A percentile compares a stretch with the other conserved stretches of the same genome.
Conservation (phyloP, 2,113 vertebrate genomes). For the Siphamia tubifer region DNA sequence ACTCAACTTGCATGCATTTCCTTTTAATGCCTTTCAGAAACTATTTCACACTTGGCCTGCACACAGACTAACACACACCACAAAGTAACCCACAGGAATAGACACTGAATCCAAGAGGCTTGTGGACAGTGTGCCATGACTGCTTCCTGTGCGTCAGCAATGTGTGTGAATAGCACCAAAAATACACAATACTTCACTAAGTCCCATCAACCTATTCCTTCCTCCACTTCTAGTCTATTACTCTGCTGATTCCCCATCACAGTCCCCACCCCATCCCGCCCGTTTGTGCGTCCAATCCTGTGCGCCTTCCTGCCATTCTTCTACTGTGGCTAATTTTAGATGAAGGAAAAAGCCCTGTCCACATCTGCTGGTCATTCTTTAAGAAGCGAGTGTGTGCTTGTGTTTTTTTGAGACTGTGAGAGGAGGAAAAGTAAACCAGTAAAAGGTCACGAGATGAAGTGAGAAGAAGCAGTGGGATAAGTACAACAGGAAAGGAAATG, state of each 20-base stretch:
- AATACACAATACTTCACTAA: slow-evolving; percentile 47
- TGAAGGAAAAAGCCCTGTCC: slow-evolving; percentile 63
- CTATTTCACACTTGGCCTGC: background rate
- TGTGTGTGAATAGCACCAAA: slow-evolving; percentile 49
- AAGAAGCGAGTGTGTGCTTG: slow-evolving; percentile 18
- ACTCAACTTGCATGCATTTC: too few relatives aligned
- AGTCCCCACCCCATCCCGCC: background rate
- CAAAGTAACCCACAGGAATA: background rate
- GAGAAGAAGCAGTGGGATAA: background rate
- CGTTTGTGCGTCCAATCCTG: slow-evolving; percentile 49
- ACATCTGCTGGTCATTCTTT: slow-evolving; percentile 68
- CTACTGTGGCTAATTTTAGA: slow-evolving; percentile 72
- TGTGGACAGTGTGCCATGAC: slow-evolving; percentile 4
- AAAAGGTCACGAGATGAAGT: slow-evolving; percentile 50
- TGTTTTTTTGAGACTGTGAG: background rate
- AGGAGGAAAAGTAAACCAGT: slow-evolving; percentile 20
- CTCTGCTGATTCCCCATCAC: slow-evolving; percentile 26
- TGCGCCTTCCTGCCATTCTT: slow-evolving; percentile 76
- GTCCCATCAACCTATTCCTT: slow-evolving; percentile 59
- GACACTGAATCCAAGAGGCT: background rate
- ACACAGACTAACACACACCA: background rate
- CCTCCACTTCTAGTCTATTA: slow-evolving; percentile 41
- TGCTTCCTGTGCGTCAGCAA: slow-evolving; percentile 51
- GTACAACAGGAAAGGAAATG: slow-evolving; percentile 26
- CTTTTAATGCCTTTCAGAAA: background rate